Evolutionary conservation across 2,797 vertebrate species (phyloP), one percentile per base, ranked within the genome.

Genomic region (Rhyacichthys aspro): DNA sequence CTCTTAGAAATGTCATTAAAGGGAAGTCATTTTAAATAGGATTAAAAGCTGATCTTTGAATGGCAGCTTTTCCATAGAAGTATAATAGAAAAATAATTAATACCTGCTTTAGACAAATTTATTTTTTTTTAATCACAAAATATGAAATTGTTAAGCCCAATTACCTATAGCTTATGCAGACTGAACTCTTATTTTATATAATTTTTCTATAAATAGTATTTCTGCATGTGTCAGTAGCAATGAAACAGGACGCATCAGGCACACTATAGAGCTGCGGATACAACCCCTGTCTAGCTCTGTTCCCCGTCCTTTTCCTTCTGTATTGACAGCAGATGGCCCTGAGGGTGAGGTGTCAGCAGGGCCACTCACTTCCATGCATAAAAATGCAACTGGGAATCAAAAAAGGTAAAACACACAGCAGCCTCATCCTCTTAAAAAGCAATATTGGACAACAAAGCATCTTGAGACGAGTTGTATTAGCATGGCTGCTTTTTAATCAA

Each of bases 331-430:
- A 78, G 67, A 80, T 76, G 74, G 76, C 71, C 70, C 56, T 63
- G 62, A 68, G 78, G 62, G 72, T 49, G 43, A 61, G 72, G 55
- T 81, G 76, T 77, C 86, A 85, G 83, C 79, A 71, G 76, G 79
- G 55, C 49, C 67, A 67, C 70, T 73, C 65, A 50, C 65, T 72
- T 70, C 60, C 55, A 59, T 75, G 74, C 73, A 72, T 59, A 63
- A 78, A 83, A 79, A 77, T 52, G 43, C 58, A 70, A 42, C 52
- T 55, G 64, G 28, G 54, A 39, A 44, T 33, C 36, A 43, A 70
- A 55, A 39, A 41, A 61, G 32, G 46, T 39, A 9, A 17, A 72
- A 61, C 36, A 28, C 11, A 14, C 11, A 39, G 53, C 38, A 43
- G n/a, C 16, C 42, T 43, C 63, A 44, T 56, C 36, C 18, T 59